Percentiles rank a stretch among this genome's conserved stretches.
Conservation (phyloP, 2,113 vertebrate species). For the Upupa epops region DNA sequence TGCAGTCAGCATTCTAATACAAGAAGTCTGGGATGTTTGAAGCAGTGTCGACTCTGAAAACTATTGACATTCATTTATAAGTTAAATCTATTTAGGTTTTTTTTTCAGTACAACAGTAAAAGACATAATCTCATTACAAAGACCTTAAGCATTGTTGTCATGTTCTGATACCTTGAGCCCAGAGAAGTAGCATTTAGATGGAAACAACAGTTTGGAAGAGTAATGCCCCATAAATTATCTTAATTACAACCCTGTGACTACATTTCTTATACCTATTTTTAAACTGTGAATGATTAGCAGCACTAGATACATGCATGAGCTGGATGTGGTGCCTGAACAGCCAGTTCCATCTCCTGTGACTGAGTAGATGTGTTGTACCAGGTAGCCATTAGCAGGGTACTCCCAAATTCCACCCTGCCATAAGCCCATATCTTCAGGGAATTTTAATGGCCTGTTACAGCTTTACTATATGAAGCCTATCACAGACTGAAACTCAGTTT, state of each 20-base stretch:
- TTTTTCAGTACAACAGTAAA: background rate
- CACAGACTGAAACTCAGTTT: background rate
- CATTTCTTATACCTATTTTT: background rate
- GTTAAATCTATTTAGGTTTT: background rate
- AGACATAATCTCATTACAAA: background rate
- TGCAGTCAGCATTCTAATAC: conserved; percentile 8
- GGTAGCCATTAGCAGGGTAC: background rate
- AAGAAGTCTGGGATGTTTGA: background rate
- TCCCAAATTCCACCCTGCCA: background rate
- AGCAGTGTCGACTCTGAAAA: background rate
- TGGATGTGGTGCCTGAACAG: background rate
- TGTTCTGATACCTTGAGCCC: background rate
- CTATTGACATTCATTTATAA: background rate
- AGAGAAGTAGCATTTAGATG: background rate
- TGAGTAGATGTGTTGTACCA: background rate
- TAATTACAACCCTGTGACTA: background rate
- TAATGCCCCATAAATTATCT: background rate
- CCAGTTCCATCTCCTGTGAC: background rate
- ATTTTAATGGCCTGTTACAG: background rate
- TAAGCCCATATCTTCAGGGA: background rate
- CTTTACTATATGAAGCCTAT: background rate
- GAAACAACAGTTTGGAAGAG: background rate
- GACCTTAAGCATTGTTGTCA: background rate
- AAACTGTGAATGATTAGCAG: background rate
- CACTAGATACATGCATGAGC: background rate